phyloP scores from a whole-genome alignment of 2,888 invertebrate genomes.

The Emesis castigata region DNA sequence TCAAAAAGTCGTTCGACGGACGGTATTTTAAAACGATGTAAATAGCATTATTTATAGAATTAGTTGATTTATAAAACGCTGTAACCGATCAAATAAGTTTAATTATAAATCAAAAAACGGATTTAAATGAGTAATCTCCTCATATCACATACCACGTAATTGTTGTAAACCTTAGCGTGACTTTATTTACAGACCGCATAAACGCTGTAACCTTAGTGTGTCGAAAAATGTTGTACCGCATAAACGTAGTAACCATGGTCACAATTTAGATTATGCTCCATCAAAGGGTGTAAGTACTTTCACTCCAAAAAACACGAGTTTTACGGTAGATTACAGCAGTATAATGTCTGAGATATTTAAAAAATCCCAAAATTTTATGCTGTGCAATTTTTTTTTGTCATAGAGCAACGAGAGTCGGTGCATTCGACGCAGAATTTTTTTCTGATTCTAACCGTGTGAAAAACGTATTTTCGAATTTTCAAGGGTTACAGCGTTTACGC shows the following conservation, averaged over 20 bases:
- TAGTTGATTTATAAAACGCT: neutral
- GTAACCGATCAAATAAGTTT: neutral
- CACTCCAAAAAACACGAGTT: constrained; percentile 1
- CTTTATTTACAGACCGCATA: neutral
- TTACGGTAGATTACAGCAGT: neutral
- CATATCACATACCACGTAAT: neutral
- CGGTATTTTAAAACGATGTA: neutral
- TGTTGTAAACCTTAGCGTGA: neutral
- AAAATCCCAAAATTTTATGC: neutral
- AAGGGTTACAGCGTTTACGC: too few relatives aligned
- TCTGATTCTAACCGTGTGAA: too few relatives aligned
- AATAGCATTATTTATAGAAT: neutral
- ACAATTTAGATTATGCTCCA: neutral
- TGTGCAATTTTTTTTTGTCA: neutral
- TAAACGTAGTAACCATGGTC: constrained; percentile 8
- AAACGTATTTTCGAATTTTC: too few relatives aligned
- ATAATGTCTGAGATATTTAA: neutral
- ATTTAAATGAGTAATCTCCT: neutral
- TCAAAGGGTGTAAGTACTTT: neutral
- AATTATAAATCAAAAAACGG: neutral
- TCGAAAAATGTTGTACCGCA: neutral
- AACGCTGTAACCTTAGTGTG: constrained; percentile 8
- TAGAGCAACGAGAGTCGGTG: neutral
- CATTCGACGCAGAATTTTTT: neutral
- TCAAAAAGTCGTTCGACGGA: neutral